Percentiles rank a stretch among this genome's conserved stretches.
These are phyloP conservation scores for Trachelus stipa DNA, from an alignment of 2,888 invertebrate genomes.

Conservation along the genomic window DNA sequence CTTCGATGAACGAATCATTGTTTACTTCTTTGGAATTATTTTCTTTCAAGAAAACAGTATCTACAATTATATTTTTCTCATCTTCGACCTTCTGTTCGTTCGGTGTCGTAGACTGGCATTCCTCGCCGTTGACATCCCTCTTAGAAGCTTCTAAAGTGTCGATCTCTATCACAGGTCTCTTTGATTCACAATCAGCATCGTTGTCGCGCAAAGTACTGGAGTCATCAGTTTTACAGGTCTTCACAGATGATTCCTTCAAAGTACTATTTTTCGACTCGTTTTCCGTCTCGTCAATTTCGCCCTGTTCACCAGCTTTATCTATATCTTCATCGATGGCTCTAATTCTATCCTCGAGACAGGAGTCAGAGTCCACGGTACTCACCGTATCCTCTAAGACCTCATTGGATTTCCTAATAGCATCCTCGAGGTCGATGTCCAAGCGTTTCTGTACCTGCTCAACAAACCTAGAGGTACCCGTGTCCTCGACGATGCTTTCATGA, in stretches of 20 bases:
- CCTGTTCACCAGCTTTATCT: constrained; percentile 6
- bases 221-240: constrained; percentile 3
- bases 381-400: constrained; percentile 40
- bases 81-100: background rate
- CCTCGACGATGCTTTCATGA: constrained; percentile 42
- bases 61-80: background rate
- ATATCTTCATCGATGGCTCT: constrained; percentile 48
- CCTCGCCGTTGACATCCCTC: background rate
- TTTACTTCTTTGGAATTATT: background rate
- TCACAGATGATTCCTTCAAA: constrained; percentile 23
- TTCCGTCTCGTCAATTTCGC: constrained; percentile 14
- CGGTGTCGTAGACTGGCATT: background rate
- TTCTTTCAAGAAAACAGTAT: background rate
- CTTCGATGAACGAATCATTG: background rate
- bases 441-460: constrained; percentile 10
- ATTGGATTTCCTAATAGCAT: constrained; percentile 21
- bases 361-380: constrained; percentile 54
- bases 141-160: background rate
- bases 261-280: constrained; percentile 29
- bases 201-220: background rate
- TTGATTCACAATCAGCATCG: background rate
- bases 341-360: constrained; percentile 54
- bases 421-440: constrained; percentile 13
- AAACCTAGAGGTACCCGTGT: constrained; percentile 16
- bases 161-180: background rate